Evolutionary conservation across 2,797 vertebrate species (phyloP).

Genomic region (Austrolebias charrua): DNA sequence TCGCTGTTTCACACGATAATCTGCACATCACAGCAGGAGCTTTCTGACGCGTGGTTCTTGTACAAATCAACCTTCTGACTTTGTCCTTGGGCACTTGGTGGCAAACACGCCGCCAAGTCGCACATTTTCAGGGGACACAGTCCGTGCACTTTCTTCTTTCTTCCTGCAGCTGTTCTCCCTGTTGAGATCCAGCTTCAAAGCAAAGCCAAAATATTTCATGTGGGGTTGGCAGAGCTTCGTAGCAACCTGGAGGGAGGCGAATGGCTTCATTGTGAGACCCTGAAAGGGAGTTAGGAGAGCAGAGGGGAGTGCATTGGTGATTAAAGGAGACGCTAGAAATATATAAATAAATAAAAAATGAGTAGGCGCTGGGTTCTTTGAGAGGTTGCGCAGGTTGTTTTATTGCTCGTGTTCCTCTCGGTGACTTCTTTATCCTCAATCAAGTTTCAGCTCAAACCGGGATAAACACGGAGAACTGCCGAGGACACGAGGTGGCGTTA

Average conservation of each 20-base stretch:
- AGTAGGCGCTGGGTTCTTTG: slow-evolving; percentile 24
- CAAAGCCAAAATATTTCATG: slow-evolving; percentile 64
- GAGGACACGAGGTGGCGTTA: slow-evolving; percentile 20
- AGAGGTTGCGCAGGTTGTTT: slow-evolving; percentile 38
- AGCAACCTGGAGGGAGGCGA: slow-evolving; percentile 75
- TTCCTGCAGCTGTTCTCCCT: slow-evolving; percentile 53
- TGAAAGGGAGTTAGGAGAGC: slow-evolving; percentile 61
- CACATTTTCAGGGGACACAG: slow-evolving; percentile 30
- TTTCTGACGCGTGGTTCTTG: slow-evolving; percentile 30
- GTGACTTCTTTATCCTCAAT: slow-evolving; percentile 29
- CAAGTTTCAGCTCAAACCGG: slow-evolving; percentile 32
- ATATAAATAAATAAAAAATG: slow-evolving; percentile 3
- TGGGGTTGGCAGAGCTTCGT: slow-evolving; percentile 63
- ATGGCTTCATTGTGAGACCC: slow-evolving; percentile 68
- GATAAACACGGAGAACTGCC: slow-evolving; percentile 29
- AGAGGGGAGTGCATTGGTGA: slow-evolving; percentile 45
- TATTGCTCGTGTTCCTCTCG: slow-evolving; percentile 14
- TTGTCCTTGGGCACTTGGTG: slow-evolving; percentile 57
- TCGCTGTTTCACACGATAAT: slow-evolving; percentile 8
- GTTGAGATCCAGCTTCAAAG: slow-evolving; percentile 64
- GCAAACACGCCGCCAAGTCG: slow-evolving; percentile 37
- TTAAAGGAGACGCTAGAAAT: slow-evolving; percentile 45
- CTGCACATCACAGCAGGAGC: slow-evolving; percentile 41
- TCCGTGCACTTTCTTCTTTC: slow-evolving; percentile 22
- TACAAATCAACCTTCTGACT: slow-evolving; percentile 54